Base-by-base conservation (phyloP, 2,113 vertebrate genomes). In the Okapia johnstoni region DNA sequence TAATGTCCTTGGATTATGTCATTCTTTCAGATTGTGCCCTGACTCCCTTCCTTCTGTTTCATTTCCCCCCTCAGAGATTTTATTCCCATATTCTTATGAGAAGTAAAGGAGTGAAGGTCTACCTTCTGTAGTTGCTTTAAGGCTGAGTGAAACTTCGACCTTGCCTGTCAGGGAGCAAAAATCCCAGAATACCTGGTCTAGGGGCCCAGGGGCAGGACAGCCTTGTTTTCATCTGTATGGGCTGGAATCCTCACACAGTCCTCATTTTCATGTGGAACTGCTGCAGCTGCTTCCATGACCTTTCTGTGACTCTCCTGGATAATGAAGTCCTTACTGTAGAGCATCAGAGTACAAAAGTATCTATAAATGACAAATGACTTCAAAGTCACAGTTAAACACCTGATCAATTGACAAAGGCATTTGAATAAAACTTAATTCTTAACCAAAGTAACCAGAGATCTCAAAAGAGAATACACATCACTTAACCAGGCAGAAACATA, bases 21-120 rank as follows among this genome's bases (percentile, higher is more conserved):
- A 36, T 70, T 70, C 63, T 70, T 70, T 70, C 66, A 70, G 66
- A 70, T 23, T 40, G n/a, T 23, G 66, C 21, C 19, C n/a, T 70
- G 66, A 5, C 19, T 19, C 66, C 0, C 23, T 70, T 40, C 10
- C n/a, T 70, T 70, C 63, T 70, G 19, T 70, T 70, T 36, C 63
- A 70, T 40, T 70, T 1, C n/a, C 9, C 19, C 0, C 2, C n/a
- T 70, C n/a, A 23, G n/a, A 40, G 19, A 23, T 12, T 70, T 40
- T 70, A 70, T 40, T 70, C 66, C 19, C 19, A 70, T 23, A 23
- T 70, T 70, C 5, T 0, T 12, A 6, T 70, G 19, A 70, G 10
- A 70, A 70, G 19, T 70, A 23, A 40, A 70, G 10, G 10, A n/a
- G 66, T 70, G 11, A 55, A 21, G 54, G 54, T 19, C 5, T 40